phyloP scores from a whole-genome alignment of 2,888 invertebrate species.

The Spilarctia lutea region DNA sequence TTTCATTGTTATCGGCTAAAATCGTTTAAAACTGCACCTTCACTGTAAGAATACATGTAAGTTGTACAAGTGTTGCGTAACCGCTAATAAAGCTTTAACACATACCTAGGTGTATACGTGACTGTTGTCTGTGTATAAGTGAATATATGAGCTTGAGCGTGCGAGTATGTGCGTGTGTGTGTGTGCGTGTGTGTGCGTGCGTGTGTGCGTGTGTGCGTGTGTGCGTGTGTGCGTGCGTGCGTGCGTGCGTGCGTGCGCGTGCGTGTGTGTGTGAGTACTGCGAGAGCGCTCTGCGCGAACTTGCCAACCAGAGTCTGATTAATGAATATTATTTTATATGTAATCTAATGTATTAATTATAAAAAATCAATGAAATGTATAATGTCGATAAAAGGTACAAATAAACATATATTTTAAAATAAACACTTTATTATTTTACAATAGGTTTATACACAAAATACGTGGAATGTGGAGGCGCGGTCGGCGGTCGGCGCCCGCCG shows the following conservation, averaged over 20 bases:
- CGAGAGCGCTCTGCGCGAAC: constrained; percentile 46
- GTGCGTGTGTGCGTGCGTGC: not conserved
- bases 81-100: not conserved
- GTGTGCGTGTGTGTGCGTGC: not conserved
- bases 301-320: constrained; percentile 81
- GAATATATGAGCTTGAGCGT: not conserved
- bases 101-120: not conserved
- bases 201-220: no score
- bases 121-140: not conserved
- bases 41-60: not conserved
- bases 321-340: constrained; percentile 55
- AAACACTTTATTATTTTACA: constrained; percentile 62
- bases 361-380: constrained; percentile 60
- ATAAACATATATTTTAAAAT: constrained; percentile 69
- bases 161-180: not conserved
- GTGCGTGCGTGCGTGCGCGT: not conserved
- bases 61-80: not conserved
- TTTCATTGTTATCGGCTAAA: not conserved
- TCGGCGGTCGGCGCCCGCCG: no score
- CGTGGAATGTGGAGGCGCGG: constrained; percentile 38
- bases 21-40: not conserved
- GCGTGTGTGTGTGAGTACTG: not conserved
- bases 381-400: constrained; percentile 62
- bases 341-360: constrained; percentile 49
- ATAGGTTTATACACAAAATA: constrained; percentile 59